Conservation (phyloP, 1,140 invertebrate genomes). For the Tetramorium parvispinum region DNA sequence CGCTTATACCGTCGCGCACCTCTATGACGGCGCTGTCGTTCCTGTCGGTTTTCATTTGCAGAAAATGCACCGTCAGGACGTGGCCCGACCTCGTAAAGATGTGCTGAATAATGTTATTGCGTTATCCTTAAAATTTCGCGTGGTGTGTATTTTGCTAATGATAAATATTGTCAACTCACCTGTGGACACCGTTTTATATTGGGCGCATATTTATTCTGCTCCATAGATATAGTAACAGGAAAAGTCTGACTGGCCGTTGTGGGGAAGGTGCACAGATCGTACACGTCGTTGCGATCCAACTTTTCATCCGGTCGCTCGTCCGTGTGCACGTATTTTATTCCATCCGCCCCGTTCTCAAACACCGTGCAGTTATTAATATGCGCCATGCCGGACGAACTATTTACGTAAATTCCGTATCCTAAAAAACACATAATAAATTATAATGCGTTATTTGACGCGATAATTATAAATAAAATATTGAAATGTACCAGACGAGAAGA, state of each 20-base stretch:
- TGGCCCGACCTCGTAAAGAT: conserved; percentile 92
- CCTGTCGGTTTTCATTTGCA: conserved; percentile 90
- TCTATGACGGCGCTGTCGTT: conserved; percentile 91
- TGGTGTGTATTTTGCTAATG: background rate
- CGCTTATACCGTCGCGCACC: conserved; percentile 92
- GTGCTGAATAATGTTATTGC: conserved; percentile 80
- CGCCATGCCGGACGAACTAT: conserved; percentile 92
- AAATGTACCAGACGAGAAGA: background rate
- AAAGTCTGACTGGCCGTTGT: conserved; percentile 93
- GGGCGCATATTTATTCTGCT: conserved; percentile 90
- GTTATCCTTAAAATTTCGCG: background rate
- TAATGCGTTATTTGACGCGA: conserved; percentile 6
- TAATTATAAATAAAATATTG: background rate
- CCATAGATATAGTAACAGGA: conserved; percentile 91
- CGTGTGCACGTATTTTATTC: conserved; percentile 93
- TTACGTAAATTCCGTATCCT: conserved; percentile 96
- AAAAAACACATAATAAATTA: conserved; percentile 26
- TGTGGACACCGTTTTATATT: conserved; percentile 90
- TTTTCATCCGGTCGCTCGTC: conserved; percentile 91
- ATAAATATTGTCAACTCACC: conserved; percentile 78
- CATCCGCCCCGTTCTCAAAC: conserved; percentile 93
- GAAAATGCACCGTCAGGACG: conserved; percentile 93
- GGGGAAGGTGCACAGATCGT: conserved; percentile 94
- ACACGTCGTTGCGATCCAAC: conserved; percentile 90
- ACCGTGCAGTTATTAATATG: conserved; percentile 91